These are phyloP conservation scores for Halcyon smyrnensis DNA, from an alignment of 2,797 vertebrate genomes.

Conservation along the genomic window DNA sequence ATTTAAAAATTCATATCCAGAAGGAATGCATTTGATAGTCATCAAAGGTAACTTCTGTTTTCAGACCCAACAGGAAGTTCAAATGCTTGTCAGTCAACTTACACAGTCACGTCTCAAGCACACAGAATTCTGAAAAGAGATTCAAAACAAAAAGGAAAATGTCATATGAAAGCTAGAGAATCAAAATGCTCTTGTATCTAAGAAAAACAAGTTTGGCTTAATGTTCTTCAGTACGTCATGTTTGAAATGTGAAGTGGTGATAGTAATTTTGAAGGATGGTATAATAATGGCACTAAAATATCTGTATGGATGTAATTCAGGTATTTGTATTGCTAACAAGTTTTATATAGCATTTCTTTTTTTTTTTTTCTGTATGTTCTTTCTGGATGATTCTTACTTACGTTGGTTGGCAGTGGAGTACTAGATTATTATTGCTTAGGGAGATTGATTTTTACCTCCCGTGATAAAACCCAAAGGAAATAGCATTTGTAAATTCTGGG, in stretches of 20 bases:
- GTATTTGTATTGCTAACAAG: not conserved
- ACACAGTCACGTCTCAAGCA: not conserved
- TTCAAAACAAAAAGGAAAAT: not conserved
- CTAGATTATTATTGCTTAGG: not conserved
- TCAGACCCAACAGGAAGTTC: not conserved
- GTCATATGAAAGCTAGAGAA: not conserved
- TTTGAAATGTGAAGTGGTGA: not conserved
- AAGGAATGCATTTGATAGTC: conserved; percentile 39
- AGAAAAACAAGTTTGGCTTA: not conserved
- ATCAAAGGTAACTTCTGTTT: not conserved
- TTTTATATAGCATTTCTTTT: not conserved
- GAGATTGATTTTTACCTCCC: not conserved
- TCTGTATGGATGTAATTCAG: not conserved
- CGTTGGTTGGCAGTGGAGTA: not conserved
- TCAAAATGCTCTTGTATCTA: not conserved
- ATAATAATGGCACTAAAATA: not conserved
- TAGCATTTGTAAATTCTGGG: not conserved
- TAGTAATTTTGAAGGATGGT: not conserved
- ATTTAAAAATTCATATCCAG: conserved; percentile 30
- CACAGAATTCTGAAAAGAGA: not conserved
- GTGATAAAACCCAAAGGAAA: not conserved
- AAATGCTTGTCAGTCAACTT: not conserved
- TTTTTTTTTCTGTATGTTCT: not conserved
- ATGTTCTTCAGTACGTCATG: not conserved
- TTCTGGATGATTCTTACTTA: not conserved